Conservation (phyloP, 2,888 invertebrate genomes). For the Drosophila birchii region DNA sequence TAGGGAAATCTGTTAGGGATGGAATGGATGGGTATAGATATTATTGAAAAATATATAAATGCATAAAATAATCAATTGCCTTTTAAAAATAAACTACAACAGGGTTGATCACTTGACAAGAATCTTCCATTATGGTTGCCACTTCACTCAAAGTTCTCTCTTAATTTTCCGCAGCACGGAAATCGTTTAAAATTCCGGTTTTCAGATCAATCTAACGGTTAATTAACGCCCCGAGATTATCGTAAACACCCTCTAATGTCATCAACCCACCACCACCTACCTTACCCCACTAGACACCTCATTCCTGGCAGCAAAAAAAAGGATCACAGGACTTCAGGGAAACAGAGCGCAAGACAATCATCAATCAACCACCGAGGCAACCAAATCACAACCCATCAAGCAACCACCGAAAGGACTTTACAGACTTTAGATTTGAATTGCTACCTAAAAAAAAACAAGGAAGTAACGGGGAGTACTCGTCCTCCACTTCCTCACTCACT, state of each 20-base stretch:
- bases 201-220: constrained; percentile 40
- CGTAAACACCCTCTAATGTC: constrained; percentile 49
- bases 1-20: too few relatives aligned
- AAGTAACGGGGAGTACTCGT: not conserved
- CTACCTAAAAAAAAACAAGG: constrained; percentile 28
- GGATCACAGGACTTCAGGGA: constrained; percentile 11
- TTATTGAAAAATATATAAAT: not conserved
- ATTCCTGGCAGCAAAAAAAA: not conserved
- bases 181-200: constrained; percentile 28
- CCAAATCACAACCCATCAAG: constrained; percentile 71
- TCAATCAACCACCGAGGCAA: constrained; percentile 78
- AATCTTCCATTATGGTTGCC: not conserved
- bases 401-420: constrained; percentile 43
- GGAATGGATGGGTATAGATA: not conserved
- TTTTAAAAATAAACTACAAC: not conserved
- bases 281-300: constrained; percentile 5
- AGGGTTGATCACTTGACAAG: not conserved
- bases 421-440: constrained; percentile 20
- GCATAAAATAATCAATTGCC: too few relatives aligned
- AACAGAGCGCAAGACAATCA: constrained; percentile 57
- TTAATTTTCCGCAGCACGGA: not conserved
- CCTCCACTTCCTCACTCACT: constrained; percentile 1
- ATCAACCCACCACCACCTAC: constrained; percentile 37
- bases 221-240: constrained; percentile 42
- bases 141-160: not conserved